Percentiles rank a stretch among this genome's conserved stretches.
These are phyloP conservation scores for Phaetusa simplex DNA, from an alignment of 2,113 vertebrate genomes.

Conservation along the genomic window DNA sequence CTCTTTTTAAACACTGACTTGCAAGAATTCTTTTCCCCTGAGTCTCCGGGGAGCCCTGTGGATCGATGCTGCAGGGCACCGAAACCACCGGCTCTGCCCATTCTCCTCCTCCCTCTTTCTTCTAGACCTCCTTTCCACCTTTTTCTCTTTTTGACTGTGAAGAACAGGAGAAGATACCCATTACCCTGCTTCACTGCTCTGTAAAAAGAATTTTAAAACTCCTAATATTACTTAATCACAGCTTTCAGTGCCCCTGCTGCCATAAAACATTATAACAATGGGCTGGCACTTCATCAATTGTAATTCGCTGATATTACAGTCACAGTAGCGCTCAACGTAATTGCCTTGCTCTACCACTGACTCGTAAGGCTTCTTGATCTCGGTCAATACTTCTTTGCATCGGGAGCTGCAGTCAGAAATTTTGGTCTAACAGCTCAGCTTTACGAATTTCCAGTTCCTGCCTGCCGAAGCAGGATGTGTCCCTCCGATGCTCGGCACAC, in stretches of 20 bases:
- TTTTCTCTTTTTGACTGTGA: background rate
- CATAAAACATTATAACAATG: slow-evolving; percentile 61
- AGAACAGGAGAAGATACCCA: slow-evolving; percentile 7
- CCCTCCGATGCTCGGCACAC: background rate
- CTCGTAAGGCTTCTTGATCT: slow-evolving; percentile 1
- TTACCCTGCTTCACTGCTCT: background rate
- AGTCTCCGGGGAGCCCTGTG: background rate
- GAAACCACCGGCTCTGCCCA: background rate
- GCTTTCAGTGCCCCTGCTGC: slow-evolving; percentile 44
- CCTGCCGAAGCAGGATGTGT: background rate
- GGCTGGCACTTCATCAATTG: slow-evolving; percentile 58
- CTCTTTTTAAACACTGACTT: background rate
- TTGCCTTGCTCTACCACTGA: slow-evolving; percentile 4
- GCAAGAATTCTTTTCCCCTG: background rate
- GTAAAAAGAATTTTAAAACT: slow-evolving; percentile 38
- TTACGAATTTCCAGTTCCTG: background rate
- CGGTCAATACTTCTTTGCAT: background rate
- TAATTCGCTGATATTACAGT: slow-evolving; percentile 64
- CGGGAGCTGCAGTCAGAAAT: background rate
- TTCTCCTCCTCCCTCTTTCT: slow-evolving; percentile 3
- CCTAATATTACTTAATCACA: slow-evolving; percentile 58
- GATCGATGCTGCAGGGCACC: background rate
- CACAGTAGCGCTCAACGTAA: slow-evolving; percentile 1
- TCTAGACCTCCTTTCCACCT: background rate
- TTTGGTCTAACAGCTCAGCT: background rate